phyloP scores from a whole-genome alignment of 2,113 vertebrate species.

The Sceloporus tristichus region DNA sequence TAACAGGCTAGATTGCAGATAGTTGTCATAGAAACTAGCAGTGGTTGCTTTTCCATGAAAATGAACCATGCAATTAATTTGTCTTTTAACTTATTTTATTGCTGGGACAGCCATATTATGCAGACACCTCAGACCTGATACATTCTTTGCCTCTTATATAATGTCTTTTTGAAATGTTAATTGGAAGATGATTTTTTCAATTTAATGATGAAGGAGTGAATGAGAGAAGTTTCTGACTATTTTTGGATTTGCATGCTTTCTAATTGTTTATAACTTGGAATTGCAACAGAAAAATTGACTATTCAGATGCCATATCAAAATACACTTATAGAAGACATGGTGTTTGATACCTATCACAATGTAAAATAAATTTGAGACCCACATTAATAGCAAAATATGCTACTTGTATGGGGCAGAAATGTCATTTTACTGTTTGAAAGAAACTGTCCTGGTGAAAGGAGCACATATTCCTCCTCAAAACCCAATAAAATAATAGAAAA shows the following conservation, averaged over 20 bases:
- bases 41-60: constrained; percentile 66
- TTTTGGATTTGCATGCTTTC: constrained; percentile 17
- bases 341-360: neutral
- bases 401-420: neutral
- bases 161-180: constrained; percentile 63
- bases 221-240: constrained; percentile 35
- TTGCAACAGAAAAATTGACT: neutral
- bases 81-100: constrained; percentile 76
- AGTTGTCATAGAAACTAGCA: constrained; percentile 78
- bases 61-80: constrained; percentile 75
- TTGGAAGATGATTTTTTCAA: constrained; percentile 58
- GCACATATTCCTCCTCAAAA: no score
- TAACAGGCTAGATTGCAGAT: constrained; percentile 76
- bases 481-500: no score
- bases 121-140: constrained; percentile 49
- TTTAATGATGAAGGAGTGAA: neutral
- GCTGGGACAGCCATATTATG: constrained; percentile 56
- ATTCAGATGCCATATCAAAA: constrained; percentile 42
- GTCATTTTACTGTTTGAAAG: neutral
- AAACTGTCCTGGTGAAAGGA: neutral
- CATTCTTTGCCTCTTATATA: constrained; percentile 64
- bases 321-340: neutral
- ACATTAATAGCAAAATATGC: neutral
- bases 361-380: neutral
- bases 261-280: constrained; percentile 18